Evolutionary conservation across 2,797 vertebrate species (phyloP).

Genomic region (Carcharodon carcharias): DNA sequence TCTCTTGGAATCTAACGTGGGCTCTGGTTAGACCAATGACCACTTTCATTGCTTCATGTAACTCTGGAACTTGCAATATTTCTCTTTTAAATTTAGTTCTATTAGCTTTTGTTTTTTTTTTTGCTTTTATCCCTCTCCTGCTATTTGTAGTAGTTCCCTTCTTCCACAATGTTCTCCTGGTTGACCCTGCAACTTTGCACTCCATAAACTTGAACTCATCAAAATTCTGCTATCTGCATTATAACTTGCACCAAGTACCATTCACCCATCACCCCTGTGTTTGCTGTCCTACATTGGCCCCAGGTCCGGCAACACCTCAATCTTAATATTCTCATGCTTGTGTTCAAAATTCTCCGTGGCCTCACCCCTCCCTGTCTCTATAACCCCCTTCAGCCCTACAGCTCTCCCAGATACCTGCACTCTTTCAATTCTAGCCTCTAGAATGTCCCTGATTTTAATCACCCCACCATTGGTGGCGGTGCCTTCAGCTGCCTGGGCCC

Average conservation of each 20-base stretch:
- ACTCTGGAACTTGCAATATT: not conserved
- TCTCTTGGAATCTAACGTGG: not conserved
- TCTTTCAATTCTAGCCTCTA: too few relatives aligned
- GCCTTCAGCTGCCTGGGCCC: too few relatives aligned
- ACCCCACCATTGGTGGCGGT: too few relatives aligned
- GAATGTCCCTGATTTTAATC: too few relatives aligned
- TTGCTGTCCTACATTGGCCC: not conserved
- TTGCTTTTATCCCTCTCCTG: too few relatives aligned
- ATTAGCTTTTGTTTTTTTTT: not conserved
- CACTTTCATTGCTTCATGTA: not conserved
- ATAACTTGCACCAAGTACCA: not conserved
- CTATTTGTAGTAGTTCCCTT: too few relatives aligned
- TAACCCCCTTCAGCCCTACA: not conserved
- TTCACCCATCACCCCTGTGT: not conserved
- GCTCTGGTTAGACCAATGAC: not conserved
- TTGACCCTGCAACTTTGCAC: not conserved
- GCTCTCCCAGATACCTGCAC: too few relatives aligned
- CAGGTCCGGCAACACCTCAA: not conserved
- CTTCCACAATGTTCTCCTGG: not conserved
- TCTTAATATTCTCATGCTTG: not conserved
- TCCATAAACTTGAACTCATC: not conserved
- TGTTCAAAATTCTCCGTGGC: not conserved
- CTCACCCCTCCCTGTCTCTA: not conserved
- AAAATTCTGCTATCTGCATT: not conserved
- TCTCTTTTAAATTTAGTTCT: not conserved